A percentile compares a stretch with the other conserved stretches of the same genome.
These are phyloP conservation scores for Dicyrtomina minuta DNA, from an alignment of 2,888 invertebrate species.

Conservation along the genomic window DNA sequence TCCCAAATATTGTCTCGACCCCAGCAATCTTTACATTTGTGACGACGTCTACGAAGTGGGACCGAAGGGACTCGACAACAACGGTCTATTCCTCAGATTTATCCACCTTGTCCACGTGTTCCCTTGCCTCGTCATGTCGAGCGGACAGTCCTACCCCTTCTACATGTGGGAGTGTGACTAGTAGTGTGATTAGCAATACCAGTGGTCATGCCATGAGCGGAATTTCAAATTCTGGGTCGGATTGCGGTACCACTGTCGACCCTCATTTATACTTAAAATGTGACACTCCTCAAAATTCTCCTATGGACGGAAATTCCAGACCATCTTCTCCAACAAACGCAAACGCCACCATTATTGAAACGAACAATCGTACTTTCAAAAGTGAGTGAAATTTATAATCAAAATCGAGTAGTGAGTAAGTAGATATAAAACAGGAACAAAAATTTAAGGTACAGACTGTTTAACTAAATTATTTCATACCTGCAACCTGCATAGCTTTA, in stretches of 20 bases:
- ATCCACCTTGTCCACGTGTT: slow-evolving; percentile 43
- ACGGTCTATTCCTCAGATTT: slow-evolving; percentile 45
- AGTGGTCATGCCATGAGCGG: too few species aligned
- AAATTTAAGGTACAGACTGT: too few species aligned
- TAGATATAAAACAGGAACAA: too few species aligned
- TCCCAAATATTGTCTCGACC: slow-evolving; percentile 42
- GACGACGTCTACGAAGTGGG: slow-evolving; percentile 40
- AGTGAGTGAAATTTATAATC: slow-evolving; percentile 43
- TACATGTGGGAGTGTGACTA: too few species aligned
- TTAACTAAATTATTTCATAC: too few species aligned
- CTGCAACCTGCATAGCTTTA: too few species aligned
- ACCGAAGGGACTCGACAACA: slow-evolving; percentile 44
- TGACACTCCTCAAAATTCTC: slow-evolving; percentile 51
- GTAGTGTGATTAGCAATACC: slow-evolving; percentile 25
- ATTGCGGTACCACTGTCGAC: slow-evolving; percentile 24
- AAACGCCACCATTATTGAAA: too few species aligned
- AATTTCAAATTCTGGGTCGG: slow-evolving; percentile 10
- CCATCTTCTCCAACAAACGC: slow-evolving; percentile 42
- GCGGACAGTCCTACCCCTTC: slow-evolving; percentile 31
- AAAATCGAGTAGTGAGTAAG: too few species aligned
- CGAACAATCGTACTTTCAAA: slow-evolving; percentile 38
- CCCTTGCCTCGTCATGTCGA: slow-evolving; percentile 39
- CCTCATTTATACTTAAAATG: slow-evolving; percentile 39
- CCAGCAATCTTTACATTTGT: slow-evolving; percentile 49
- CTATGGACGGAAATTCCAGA: slow-evolving; percentile 46